A percentile compares a stretch with the other conserved stretches of the same genome.
phyloP scores from a whole-genome alignment of 2,113 vertebrate species.

The Cyprinus carpio region DNA sequence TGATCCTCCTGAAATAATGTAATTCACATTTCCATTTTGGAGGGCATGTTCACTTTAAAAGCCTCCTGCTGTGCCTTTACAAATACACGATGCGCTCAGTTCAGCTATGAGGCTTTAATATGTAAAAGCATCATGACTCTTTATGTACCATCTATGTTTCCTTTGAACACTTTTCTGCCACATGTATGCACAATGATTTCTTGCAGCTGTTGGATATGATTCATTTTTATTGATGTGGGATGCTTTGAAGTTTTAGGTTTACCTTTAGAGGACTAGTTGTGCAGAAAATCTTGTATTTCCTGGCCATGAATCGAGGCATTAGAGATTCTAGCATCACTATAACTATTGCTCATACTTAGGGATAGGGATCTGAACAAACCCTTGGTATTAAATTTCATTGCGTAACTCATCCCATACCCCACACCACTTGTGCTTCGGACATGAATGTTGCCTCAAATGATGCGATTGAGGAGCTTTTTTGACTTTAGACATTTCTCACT shows the following conservation, averaged over 20 bases:
- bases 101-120: constrained; percentile 10
- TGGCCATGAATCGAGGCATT: background rate
- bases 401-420: background rate
- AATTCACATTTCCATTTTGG: constrained; percentile 48
- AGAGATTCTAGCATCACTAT: background rate
- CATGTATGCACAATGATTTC: constrained; percentile 17
- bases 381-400: background rate
- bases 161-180: constrained; percentile 17
- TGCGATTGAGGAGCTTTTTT: background rate
- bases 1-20: constrained; percentile 34
- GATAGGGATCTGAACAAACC: constrained; percentile 5
- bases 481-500: background rate
- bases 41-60: constrained; percentile 41
- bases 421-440: background rate
- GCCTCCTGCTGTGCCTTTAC: constrained; percentile 31
- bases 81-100: constrained; percentile 15
- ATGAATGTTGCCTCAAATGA: background rate
- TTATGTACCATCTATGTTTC: background rate
- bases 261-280: background rate
- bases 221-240: background rate
- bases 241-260: constrained; percentile 17
- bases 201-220: background rate
- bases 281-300: background rate
- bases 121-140: constrained; percentile 11
- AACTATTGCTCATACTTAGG: background rate